Percentiles rank a stretch among this genome's conserved stretches.
These are phyloP conservation scores for Lobophora halterata DNA, from an alignment of 2,888 invertebrate genomes.

Conservation along the genomic window DNA sequence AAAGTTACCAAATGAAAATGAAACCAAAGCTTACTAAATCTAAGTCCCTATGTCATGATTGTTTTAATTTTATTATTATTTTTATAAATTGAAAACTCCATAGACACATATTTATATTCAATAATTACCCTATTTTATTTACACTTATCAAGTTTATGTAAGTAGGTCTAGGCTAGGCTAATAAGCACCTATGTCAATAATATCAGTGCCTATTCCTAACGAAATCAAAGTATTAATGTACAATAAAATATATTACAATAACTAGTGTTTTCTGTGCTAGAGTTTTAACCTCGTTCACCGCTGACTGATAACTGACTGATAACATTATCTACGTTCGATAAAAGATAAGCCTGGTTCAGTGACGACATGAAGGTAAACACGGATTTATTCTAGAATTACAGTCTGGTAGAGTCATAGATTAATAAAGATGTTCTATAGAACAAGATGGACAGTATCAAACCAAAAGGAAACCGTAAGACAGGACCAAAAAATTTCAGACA, in stretches of 20 bases:
- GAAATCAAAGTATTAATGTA: slow-evolving; percentile 14
- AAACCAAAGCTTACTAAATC: slow-evolving; percentile 9
- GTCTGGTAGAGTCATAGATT: no score
- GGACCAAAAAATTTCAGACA: no score
- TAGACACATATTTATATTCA: no score
- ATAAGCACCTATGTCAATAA: slow-evolving; percentile 8
- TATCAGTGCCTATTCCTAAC: slow-evolving; percentile 19
- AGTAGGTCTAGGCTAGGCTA: slow-evolving; percentile 6
- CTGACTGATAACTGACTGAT: slow-evolving; percentile 17
- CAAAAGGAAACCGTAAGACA: no score
- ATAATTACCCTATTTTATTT: no score
- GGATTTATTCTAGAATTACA: slow-evolving; percentile 13
- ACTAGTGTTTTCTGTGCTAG: slow-evolving; percentile 5
- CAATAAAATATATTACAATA: slow-evolving; percentile 23
- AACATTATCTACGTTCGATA: slow-evolving; percentile 25
- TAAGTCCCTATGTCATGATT: no score
- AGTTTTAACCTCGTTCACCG: slow-evolving; percentile 7
- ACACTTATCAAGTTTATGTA: not conserved
- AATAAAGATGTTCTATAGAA: no score
- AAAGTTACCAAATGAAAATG: slow-evolving; percentile 1
- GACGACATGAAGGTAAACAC: slow-evolving; percentile 19
- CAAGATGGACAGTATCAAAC: no score
- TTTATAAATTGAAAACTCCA: no score
- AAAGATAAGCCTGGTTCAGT: slow-evolving; percentile 18
- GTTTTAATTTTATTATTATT: no score